phyloP scores from a whole-genome alignment of 2,113 vertebrate genomes.

The Chionodraco myersi region DNA sequence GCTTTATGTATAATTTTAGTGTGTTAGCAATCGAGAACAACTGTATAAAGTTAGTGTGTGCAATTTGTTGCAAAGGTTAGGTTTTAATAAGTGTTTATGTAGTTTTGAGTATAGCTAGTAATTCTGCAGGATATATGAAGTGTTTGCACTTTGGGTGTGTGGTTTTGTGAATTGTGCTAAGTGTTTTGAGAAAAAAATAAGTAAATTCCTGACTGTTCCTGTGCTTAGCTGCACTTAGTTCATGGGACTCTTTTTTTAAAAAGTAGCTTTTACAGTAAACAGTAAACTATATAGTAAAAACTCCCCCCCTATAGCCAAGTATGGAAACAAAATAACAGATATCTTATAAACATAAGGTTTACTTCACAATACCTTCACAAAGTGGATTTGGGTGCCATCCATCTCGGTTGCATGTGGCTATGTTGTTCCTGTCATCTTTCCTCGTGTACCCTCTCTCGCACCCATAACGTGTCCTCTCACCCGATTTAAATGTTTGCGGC shows the following conservation, averaged over 20 bases:
- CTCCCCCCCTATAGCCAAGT: neutral
- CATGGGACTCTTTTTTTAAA: neutral
- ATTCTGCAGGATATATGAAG: no score
- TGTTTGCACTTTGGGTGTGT: no score
- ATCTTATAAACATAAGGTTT: neutral
- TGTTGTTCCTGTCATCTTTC: accelerated
- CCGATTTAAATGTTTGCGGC: accelerated
- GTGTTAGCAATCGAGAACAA: no score
- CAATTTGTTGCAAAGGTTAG: no score
- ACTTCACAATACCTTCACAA: constrained; percentile 62
- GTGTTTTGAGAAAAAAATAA: no score
- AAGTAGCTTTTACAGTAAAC: neutral
- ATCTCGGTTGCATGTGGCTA: constrained; percentile 50
- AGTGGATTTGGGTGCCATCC: constrained; percentile 69
- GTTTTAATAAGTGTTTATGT: no score
- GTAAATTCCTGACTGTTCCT: no score
- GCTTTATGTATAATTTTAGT: no score
- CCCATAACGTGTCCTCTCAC: accelerated
- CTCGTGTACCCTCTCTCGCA: accelerated
- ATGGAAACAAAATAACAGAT: neutral
- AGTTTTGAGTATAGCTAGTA: no score
- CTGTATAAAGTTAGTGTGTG: no score
- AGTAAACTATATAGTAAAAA: neutral
- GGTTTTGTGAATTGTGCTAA: no score
- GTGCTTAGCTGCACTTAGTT: neutral